Conservation (phyloP, 2,113 vertebrate genomes). For the Anser cygnoides region DNA sequence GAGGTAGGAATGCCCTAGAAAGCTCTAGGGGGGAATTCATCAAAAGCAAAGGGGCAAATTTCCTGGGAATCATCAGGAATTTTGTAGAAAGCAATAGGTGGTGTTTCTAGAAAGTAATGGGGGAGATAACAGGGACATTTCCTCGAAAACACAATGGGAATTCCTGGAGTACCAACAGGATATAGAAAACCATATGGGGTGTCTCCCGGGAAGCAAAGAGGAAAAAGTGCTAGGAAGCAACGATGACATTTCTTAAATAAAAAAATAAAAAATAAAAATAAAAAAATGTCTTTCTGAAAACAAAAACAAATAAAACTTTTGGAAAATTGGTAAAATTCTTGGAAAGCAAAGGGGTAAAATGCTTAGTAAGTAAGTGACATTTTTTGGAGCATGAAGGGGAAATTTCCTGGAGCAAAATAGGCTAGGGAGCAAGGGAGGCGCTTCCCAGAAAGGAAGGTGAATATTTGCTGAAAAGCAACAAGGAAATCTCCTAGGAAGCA, state of each 20-base stretch:
- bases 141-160: background rate
- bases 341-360: background rate
- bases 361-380: background rate
- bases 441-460: background rate
- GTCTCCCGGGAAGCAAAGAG: background rate
- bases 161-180: background rate
- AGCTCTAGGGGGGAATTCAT: background rate
- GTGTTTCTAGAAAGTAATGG: background rate
- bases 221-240: background rate
- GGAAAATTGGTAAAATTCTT: background rate
- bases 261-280: no score
- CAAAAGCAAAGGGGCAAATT: background rate
- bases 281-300: no score
- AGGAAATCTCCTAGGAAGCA: background rate
- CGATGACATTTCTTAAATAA: background rate
- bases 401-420: background rate
- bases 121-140: background rate
- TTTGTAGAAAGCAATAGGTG: background rate
- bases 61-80: background rate
- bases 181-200: background rate
- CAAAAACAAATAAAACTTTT: background rate
- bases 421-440: background rate
- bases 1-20: background rate
- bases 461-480: background rate
- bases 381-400: background rate